Evolutionary conservation across 1,140 invertebrate genomes (phyloP).

Genomic region (Rhizoglyphus robini): DNA sequence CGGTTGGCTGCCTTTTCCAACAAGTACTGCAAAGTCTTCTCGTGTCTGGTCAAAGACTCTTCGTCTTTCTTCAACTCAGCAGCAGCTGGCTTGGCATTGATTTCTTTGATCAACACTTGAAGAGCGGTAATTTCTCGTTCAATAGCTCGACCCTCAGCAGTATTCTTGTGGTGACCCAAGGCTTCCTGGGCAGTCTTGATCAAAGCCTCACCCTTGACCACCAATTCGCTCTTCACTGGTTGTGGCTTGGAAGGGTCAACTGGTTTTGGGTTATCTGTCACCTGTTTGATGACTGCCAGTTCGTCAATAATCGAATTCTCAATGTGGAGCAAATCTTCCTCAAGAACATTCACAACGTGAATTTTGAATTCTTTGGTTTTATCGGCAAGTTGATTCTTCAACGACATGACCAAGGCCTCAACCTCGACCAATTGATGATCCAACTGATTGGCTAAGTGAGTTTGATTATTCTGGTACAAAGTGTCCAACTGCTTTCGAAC

Average conservation of each 20-base stretch:
- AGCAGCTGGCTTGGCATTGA: neutral
- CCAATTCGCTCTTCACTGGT: neutral
- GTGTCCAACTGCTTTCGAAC: neutral
- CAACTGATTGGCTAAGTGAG: neutral
- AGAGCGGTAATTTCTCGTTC: neutral
- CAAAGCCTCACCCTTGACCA: neutral
- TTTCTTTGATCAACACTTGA: neutral
- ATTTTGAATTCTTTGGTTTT: neutral
- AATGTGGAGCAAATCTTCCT: neutral
- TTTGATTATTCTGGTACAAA: neutral
- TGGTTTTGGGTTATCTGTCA: neutral
- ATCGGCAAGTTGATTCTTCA: neutral
- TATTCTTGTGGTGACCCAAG: neutral
- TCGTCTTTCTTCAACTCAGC: too few species aligned
- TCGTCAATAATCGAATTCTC: neutral
- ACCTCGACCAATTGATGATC: neutral
- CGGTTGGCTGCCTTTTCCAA: too few species aligned
- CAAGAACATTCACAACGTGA: neutral
- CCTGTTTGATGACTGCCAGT: neutral
- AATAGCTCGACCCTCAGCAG: neutral
- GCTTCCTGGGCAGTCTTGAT: neutral
- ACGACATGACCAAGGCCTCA: neutral
- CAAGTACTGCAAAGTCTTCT: too few species aligned
- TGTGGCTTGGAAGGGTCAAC: neutral
- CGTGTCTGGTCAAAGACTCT: too few species aligned